These are phyloP conservation scores for Craniophora ligustri DNA, from an alignment of 2,888 invertebrate species.

Conservation along the genomic window DNA sequence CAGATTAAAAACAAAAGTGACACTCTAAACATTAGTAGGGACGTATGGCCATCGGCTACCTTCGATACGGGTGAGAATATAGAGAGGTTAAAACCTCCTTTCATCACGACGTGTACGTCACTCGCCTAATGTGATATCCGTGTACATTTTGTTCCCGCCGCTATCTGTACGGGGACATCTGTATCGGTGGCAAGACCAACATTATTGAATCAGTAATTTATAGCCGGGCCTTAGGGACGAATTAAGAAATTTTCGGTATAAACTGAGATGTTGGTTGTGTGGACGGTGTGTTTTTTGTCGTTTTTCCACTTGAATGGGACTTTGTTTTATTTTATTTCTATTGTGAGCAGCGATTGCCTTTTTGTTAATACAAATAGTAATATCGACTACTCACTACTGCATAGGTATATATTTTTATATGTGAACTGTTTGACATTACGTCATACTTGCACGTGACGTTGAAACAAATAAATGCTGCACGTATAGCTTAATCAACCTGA, in stretches of 20 bases:
- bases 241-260: slow-evolving; percentile 72
- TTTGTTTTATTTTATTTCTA: slow-evolving; percentile 14
- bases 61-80: slow-evolving; percentile 53
- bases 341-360: slow-evolving; percentile 1
- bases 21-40: slow-evolving; percentile 4
- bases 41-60: slow-evolving; percentile 21
- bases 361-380: neutral
- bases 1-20: neutral
- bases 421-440: no score
- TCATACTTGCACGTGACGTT: no score
- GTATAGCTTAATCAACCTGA: no score
- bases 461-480: no score
- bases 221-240: slow-evolving; percentile 74
- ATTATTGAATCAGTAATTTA: slow-evolving; percentile 84
- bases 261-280: slow-evolving; percentile 49
- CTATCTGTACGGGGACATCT: slow-evolving; percentile 84
- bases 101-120: slow-evolving; percentile 64
- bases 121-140: slow-evolving; percentile 85
- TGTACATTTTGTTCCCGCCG: slow-evolving; percentile 84
- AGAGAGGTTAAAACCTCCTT: slow-evolving; percentile 50
- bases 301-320: slow-evolving; percentile 26
- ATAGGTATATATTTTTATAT: no score
- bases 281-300: slow-evolving; percentile 7
- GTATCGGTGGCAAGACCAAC: slow-evolving; percentile 85
- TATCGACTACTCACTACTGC: neutral